These are phyloP conservation scores for Calyptomena viridis DNA, from an alignment of 2,113 vertebrate genomes.

Conservation along the genomic window DNA sequence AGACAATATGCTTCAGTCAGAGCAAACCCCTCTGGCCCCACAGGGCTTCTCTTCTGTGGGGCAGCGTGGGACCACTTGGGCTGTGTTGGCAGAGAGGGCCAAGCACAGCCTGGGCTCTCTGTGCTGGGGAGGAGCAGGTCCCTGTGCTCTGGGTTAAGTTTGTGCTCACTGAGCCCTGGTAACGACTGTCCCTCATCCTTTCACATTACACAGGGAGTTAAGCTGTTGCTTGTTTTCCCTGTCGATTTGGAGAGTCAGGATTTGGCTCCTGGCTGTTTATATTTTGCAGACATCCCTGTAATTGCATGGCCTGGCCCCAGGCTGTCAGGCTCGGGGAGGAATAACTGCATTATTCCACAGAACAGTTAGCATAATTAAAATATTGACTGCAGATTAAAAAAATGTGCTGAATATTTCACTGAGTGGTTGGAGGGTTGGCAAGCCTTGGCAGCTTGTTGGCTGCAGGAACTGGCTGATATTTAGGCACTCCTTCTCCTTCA, in stretches of 20 bases:
- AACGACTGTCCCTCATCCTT: neutral
- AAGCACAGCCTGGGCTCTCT: neutral
- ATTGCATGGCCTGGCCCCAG: constrained; percentile 30
- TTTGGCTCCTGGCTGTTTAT: constrained; percentile 17
- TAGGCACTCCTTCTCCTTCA: constrained; percentile 6
- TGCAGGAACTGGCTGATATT: constrained; percentile 52
- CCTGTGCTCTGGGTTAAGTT: neutral
- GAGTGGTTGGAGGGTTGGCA: constrained; percentile 42
- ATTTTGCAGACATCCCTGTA: constrained; percentile 24
- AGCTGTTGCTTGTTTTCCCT: neutral
- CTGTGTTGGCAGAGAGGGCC: neutral
- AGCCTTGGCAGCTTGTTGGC: constrained; percentile 34
- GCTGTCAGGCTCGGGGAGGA: constrained; percentile 21
- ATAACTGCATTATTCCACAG: constrained; percentile 45
- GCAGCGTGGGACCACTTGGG: neutral
- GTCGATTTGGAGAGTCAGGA: neutral
- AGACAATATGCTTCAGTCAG: neutral
- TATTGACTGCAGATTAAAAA: constrained; percentile 60
- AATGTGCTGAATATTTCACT: constrained; percentile 44
- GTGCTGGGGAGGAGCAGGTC: neutral
- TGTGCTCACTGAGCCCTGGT: neutral
- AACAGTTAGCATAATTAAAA: constrained; percentile 63
- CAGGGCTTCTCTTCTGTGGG: neutral
- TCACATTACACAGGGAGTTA: neutral
- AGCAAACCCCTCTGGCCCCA: neutral